Percentiles rank a stretch among this genome's conserved stretches.
Evolutionary conservation across 2,113 vertebrate species (phyloP).

Genomic region (Meleagris gallopavo): DNA sequence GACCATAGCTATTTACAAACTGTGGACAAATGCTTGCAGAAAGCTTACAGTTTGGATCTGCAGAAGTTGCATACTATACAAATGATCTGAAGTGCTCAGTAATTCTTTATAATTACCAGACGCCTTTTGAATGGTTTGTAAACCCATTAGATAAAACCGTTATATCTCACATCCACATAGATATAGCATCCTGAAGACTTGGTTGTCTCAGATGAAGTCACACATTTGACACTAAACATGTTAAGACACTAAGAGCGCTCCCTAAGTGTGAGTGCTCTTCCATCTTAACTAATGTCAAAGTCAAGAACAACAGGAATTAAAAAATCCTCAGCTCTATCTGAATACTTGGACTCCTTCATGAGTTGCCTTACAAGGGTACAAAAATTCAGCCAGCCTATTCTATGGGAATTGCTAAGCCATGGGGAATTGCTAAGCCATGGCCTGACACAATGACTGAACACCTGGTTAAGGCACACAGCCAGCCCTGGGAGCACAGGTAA

Average conservation of each 20-base stretch:
- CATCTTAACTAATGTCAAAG: conserved; percentile 37
- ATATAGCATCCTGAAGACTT: not conserved
- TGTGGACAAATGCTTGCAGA: not conserved
- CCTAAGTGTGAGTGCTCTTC: not conserved
- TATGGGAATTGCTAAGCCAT: too few species aligned
- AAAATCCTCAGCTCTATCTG: conserved; percentile 35
- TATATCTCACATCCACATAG: not conserved
- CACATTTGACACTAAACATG: not conserved
- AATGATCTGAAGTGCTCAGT: not conserved
- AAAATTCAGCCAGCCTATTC: not conserved
- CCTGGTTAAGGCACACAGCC: too few species aligned
- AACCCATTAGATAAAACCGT: not conserved
- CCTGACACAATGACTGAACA: too few species aligned
- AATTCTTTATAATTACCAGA: not conserved
- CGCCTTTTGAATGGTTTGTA: not conserved
- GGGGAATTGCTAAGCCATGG: too few species aligned
- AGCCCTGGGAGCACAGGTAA: too few species aligned
- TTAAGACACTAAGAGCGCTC: not conserved
- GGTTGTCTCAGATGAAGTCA: conserved; percentile 15
- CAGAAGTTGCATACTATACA: not conserved
- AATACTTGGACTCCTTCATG: conserved; percentile 24
- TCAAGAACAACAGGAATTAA: conserved; percentile 47
- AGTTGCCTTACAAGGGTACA: conserved; percentile 1
- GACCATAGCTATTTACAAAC: not conserved
- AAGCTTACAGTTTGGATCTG: not conserved